Base-by-base conservation (phyloP, 2,888 invertebrate genomes). In the Hyposoter dolosus region DNA sequence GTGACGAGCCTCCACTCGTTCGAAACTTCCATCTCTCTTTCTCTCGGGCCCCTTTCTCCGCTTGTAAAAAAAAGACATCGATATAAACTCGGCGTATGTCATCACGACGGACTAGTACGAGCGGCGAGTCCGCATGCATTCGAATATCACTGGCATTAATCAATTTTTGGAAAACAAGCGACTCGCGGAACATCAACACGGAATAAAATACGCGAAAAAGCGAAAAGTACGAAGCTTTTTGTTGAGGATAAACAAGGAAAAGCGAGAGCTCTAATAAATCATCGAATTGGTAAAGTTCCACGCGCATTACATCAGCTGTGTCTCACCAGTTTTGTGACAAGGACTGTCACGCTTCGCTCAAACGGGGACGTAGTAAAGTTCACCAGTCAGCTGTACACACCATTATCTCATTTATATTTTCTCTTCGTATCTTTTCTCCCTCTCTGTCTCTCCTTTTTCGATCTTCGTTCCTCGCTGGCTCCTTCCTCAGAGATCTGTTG, bases 71-170 rank as follows among this genome's bases (percentile, higher is more conserved):
- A 74, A 60, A 71, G 2, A 23, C 60, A 28, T 74, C 56, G 74
- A 10, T 60, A 43, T 74, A 74, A 35, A 56, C 53, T 35, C 56
- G 40, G 72, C 23, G 53, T 40, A 77, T 87, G 79, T 86, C 80
- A 79, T 74, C 60, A n/a, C 23, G 66, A 86, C 63, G 45, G 80
- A 28, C 23, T 71, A 71, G 53, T 75, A 65, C 43, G 50, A 72
- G 71, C 72, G 19, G 80, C 83, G 83, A 75, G 45, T 23, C 75
- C 28, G 50, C 71, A 71, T 35, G 17, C 63, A 19, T 63, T 23
- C 63, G 23, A 45, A 63, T 32, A 65, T 47, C 47, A 76, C 7
- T 15, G n/a, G 65, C 28, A 19, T 56, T 56, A 10, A 47, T 69
- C 19, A 3, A 47, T 3, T 53, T n/a, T 50, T 5, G 17, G 28